Evolutionary conservation across 2,797 vertebrate species (phyloP).

Genomic region (Coranthus polyacanthus): DNA sequence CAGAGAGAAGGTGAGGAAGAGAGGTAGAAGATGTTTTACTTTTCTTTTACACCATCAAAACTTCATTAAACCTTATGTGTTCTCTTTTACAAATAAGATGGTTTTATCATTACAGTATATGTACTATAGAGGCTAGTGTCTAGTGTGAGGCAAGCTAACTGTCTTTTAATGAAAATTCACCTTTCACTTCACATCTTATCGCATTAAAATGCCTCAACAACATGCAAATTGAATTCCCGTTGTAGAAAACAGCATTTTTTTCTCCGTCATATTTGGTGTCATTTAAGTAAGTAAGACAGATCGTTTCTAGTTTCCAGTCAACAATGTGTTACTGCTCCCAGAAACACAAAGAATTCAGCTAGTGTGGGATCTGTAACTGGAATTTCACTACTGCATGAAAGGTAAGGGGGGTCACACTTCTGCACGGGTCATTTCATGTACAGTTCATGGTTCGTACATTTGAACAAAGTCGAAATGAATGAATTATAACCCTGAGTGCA

Average conservation of each 20-base stretch:
- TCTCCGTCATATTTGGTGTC: not conserved
- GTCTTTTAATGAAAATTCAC: conserved; percentile 14
- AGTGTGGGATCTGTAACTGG: no score
- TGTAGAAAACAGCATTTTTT: not conserved
- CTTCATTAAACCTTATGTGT: conserved; percentile 30
- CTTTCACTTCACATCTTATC: not conserved
- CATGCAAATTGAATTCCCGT: not conserved
- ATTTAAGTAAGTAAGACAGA: not conserved
- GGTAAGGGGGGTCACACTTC: no score
- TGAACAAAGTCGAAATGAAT: no score
- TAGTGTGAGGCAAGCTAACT: no score
- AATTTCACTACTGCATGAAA: no score
- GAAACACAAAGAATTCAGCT: no score
- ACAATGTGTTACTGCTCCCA: no score
- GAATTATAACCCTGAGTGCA: no score
- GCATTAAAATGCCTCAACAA: conserved; percentile 14
- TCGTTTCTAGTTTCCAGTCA: not conserved
- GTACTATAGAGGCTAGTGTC: no score
- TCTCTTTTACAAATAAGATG: not conserved
- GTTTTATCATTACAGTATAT: not conserved
- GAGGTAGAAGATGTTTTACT: not conserved
- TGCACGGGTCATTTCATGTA: no score
- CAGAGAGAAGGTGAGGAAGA: not conserved
- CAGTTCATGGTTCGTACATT: no score
- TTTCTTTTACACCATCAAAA: conserved; percentile 40